Conservation (phyloP, 2,888 invertebrate species). For the Leptinotarsa haldemani region DNA sequence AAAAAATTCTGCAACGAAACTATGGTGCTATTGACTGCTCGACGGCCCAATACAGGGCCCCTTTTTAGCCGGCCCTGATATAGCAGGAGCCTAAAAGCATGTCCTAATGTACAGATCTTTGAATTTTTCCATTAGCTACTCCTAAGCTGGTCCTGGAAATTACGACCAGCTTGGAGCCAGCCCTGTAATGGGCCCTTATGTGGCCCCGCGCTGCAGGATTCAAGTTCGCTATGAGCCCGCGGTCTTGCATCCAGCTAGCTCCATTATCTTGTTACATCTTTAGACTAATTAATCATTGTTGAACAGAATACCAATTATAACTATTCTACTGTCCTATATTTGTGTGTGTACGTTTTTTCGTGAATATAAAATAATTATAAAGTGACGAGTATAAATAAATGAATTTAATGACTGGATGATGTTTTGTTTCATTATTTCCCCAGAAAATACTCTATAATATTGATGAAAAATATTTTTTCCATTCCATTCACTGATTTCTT, state of each 20-base stretch:
- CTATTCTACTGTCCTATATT: slow-evolving; percentile 64
- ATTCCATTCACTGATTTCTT: no score
- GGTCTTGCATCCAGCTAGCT: slow-evolving; percentile 57
- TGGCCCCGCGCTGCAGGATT: slow-evolving; percentile 57
- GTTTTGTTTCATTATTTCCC: slow-evolving; percentile 20
- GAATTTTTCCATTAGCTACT: slow-evolving; percentile 18
- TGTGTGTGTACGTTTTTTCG: slow-evolving; percentile 65
- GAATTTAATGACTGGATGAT: slow-evolving; percentile 32
- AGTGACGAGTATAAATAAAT: slow-evolving; percentile 42
- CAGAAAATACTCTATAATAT: no score
- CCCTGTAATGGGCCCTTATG: slow-evolving; percentile 43
- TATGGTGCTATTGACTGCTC: slow-evolving; percentile 66
- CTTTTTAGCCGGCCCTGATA: slow-evolving; percentile 24
- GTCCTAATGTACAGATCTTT: slow-evolving; percentile 25
- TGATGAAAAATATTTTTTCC: no score
- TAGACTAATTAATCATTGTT: slow-evolving; percentile 61
- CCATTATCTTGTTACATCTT: slow-evolving; percentile 64
- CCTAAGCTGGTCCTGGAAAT: slow-evolving; percentile 28
- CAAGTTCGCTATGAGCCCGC: slow-evolving; percentile 62
- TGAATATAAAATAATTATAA: slow-evolving; percentile 50
- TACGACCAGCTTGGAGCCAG: slow-evolving; percentile 30
- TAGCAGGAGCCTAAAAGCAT: slow-evolving; percentile 20
- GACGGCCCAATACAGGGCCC: slow-evolving; percentile 50
- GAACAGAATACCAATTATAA: slow-evolving; percentile 59
- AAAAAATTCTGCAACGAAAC: slow-evolving; percentile 65